Evolutionary conservation across 2,797 vertebrate genomes (phyloP).

Genomic region (Basileuterus tristriatus): DNA sequence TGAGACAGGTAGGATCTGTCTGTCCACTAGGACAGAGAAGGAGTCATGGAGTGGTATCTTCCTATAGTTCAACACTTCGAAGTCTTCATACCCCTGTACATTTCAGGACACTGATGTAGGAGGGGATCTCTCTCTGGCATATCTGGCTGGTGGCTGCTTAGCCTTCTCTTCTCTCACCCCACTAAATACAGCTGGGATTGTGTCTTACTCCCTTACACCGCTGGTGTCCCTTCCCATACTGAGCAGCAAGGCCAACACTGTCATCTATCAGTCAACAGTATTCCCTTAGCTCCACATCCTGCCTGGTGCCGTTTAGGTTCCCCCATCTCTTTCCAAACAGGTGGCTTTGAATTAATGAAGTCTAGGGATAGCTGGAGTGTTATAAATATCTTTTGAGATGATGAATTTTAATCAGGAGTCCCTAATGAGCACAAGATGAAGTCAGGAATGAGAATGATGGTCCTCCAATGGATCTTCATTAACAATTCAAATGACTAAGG

Average conservation of each 20-base stretch:
- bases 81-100: fast-evolving
- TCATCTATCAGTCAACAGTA: neutral
- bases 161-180: neutral
- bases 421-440: slow-evolving; percentile 45
- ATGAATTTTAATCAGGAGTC: slow-evolving; percentile 59
- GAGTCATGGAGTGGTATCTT: neutral
- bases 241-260: fast-evolving
- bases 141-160: neutral
- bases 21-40: neutral
- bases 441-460: slow-evolving; percentile 40
- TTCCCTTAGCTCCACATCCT: neutral
- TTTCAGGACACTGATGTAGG: neutral
- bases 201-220: neutral
- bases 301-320: neutral
- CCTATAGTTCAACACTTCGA: neutral
- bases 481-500: slow-evolving; percentile 59
- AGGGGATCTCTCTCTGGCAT: neutral
- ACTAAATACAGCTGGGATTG: neutral
- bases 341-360: slow-evolving; percentile 27
- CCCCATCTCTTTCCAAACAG: neutral
- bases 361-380: neutral
- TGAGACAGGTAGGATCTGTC: neutral
- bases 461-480: slow-evolving; percentile 51
- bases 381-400: slow-evolving; percentile 58
- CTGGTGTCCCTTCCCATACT: neutral